Base-by-base conservation (phyloP, 92 coral and sea anemone species). In the Phenganax stokvisi region DNA sequence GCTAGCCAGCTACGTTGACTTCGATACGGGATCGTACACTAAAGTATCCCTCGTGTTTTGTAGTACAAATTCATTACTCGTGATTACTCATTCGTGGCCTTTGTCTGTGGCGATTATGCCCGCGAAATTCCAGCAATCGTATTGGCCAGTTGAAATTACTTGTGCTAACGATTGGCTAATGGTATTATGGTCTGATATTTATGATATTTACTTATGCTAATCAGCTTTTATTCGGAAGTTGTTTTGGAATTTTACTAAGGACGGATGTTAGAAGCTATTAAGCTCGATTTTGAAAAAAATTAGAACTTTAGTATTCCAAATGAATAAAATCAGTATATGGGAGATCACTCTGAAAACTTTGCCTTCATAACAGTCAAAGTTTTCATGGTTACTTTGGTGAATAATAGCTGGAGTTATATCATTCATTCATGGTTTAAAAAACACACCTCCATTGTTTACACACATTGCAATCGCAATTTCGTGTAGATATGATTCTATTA, bases 181-280 rank as follows among this genome's bases (percentile, higher is more conserved):
- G 16, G 73, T 53, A 68, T 20, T 28, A 12, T 66, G 73, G 73
- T 16, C 73, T 28, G 73, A 68, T 68, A 37, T 68, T 68, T 29
- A 68, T 28, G 73, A 68, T 68, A 37, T 68, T 68, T 68, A 68
- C 73, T 28, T 68, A 68, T 68, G 73, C 73, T 30, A 68, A 68
- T 68, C 30, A 68, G 6, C 51, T 68, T 68, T 20, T 68, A 68
- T 51, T 37, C 1, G 73, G 73, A 67, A 67, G 29, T 28, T 31
- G 52, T 1, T 67, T 7, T 2, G 68, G 68, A 62, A 37, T 68
- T 68, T 68, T 68, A 68, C 53, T 13, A 15, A 20, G 3, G 47
- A 37, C 3, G 47, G 47, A 37, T 37, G 47, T 37, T 37, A 37
- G 47, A 1, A 37, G 47, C 47, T 37, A 37, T 37, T 37, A 2